phyloP scores from a whole-genome alignment of 2,113 vertebrate genomes.

The Nanorana parkeri region DNA sequence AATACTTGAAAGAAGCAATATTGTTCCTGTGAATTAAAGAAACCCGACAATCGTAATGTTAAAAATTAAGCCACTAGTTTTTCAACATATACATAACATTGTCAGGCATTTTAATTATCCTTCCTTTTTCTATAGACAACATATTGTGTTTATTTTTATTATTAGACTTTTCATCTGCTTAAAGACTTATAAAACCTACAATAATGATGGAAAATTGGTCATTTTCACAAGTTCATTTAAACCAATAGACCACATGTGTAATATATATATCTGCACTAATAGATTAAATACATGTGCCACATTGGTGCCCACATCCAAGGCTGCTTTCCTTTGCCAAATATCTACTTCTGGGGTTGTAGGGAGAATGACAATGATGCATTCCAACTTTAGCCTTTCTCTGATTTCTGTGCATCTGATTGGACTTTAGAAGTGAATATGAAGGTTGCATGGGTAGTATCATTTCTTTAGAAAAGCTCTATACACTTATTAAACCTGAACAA shows the following conservation, averaged over 20 bases:
- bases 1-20: not conserved
- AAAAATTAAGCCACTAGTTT: not conserved
- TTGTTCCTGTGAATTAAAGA: conserved; percentile 6
- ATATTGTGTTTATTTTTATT: not conserved
- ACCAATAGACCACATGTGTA: not conserved
- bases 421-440: too few relatives aligned
- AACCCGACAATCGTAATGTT: not conserved
- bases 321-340: not conserved
- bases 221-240: conserved; percentile 20
- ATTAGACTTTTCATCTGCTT: conserved; percentile 1
- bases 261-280: not conserved
- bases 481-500: too few relatives aligned
- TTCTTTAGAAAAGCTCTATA: too few relatives aligned
- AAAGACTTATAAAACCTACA: conserved; percentile 11
- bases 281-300: conserved; percentile 11
- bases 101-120: not conserved
- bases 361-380: too few relatives aligned
- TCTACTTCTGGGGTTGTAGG: not conserved
- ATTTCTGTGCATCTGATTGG: too few relatives aligned
- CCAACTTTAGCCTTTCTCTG: too few relatives aligned
- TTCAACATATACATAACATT: not conserved
- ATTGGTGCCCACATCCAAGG: conserved; percentile 2
- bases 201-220: conserved; percentile 8
- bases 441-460: too few relatives aligned
- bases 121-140: not conserved